These are phyloP conservation scores for Eulemur coronatus DNA, from an alignment of 2,797 vertebrate species.

Conservation along the genomic window DNA sequence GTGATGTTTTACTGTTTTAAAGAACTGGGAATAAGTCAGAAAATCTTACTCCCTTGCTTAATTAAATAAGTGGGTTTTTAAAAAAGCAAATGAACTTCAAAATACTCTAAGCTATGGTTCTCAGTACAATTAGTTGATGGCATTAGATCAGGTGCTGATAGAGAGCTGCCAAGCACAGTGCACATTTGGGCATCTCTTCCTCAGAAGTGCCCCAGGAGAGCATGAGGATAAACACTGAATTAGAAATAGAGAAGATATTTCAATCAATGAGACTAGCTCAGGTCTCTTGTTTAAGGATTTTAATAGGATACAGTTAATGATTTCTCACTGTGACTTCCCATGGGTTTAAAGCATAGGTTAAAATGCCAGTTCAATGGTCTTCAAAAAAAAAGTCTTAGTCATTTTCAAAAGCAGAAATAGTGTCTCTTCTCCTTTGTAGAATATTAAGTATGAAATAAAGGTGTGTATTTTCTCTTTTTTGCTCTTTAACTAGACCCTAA, in stretches of 20 bases:
- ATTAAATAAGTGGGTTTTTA: constrained; percentile 58
- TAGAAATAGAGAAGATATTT: constrained; percentile 56
- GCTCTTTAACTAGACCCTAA: not conserved
- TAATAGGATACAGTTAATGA: constrained; percentile 65
- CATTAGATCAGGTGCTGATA: not conserved
- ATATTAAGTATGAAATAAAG: not conserved
- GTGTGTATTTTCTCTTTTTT: not conserved
- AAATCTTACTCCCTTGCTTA: constrained; percentile 60
- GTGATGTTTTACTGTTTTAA: not conserved
- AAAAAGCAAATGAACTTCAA: constrained; percentile 51
- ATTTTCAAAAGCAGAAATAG: constrained; percentile 1
- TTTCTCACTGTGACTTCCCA: constrained; percentile 53
- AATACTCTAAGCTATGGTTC: constrained; percentile 13
- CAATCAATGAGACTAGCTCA: constrained; percentile 44
- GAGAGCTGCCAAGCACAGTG: constrained; percentile 37
- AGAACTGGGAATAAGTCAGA: constrained; percentile 55
- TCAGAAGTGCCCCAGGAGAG: constrained; percentile 48
- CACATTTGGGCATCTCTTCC: constrained; percentile 40
- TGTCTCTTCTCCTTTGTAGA: not conserved
- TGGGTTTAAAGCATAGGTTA: constrained; percentile 21
- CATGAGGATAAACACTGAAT: constrained; percentile 55
- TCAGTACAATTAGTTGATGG: constrained; percentile 45
- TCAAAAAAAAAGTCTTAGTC: not conserved
- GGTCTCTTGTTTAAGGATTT: constrained; percentile 63
- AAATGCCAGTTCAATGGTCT: constrained; percentile 4